Base-by-base conservation (phyloP, 2,113 vertebrate genomes). In the Seriola dumerili region DNA sequence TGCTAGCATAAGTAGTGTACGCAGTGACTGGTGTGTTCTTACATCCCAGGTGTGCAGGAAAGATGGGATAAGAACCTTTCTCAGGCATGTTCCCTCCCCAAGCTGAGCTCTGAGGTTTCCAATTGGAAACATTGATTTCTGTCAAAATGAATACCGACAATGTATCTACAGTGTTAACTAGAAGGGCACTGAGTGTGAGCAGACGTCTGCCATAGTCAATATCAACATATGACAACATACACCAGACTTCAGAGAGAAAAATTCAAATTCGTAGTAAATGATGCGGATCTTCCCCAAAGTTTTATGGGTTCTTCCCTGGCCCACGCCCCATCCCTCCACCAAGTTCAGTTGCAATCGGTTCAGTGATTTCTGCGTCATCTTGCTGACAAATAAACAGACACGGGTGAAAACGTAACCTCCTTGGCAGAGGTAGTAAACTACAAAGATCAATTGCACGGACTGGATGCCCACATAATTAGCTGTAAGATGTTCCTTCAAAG, bases 401-500 rank as follows among this genome's bases (percentile, higher is more conserved):
- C 34, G 34, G 34, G 34, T 36, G 34, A 36, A 36, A 42, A 2
- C 40, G 9, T 42, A 42, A 42, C 40, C 40, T 42, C 8, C 2
- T 42, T 42, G 40, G 40, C 40, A 42, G 40, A 42, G 7, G 40
- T 42, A 42, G 76, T 78, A 25, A 81, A 48, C 48, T 36, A 34
- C 36, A 72, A 8, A 29, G 73, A 81, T 73, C 46, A 72, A 46
- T 54, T 70, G 55, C 42, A 32, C 25, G 36, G 44, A 34, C 46
- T 72, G 48, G n/a, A 36, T 74, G 46, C 34, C 61, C 38, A 66
- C 52, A 59, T 62, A 78, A 83, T 74, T 71, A 36, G 34, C 34
- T 66, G 54, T 59, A 57, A 78, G 76, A 57, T 79, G 25, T 40
- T 73, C 40, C 48, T 54, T 81, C 8, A 54, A 65, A 65, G 29